Conservation (phyloP, 2,888 invertebrate genomes). For the Griposia aprilina region DNA sequence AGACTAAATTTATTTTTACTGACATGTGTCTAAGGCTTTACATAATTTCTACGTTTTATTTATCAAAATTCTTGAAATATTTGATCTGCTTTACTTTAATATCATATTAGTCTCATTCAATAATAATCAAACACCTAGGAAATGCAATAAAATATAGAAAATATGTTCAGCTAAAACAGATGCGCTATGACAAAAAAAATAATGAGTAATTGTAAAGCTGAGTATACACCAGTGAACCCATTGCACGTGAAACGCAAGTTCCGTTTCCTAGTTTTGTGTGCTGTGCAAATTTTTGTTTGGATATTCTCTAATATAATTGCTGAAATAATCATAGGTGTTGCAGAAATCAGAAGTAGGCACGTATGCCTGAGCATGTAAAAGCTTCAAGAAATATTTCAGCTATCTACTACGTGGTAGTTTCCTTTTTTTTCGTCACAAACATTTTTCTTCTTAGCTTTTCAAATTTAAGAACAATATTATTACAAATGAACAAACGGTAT, state of each 20-base stretch:
- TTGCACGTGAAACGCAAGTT: slow-evolving; percentile 68
- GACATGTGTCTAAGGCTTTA: slow-evolving; percentile 69
- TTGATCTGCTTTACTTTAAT: not conserved
- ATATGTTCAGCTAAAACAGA: slow-evolving; percentile 23
- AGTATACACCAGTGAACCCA: slow-evolving; percentile 52
- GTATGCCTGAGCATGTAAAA: not conserved
- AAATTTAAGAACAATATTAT: not conserved
- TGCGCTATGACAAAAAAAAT: slow-evolving; percentile 5
- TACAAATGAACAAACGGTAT: not conserved
- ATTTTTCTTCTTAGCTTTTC: not conserved
- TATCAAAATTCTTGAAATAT: not conserved
- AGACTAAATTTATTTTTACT: slow-evolving; percentile 76
- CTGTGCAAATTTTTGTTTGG: slow-evolving; percentile 67
- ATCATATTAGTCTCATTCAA: not conserved
- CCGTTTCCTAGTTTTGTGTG: slow-evolving; percentile 79
- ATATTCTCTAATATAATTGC: slow-evolving; percentile 18
- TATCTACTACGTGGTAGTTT: not conserved
- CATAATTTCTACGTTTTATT: slow-evolving; percentile 1
- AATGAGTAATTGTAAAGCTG: slow-evolving; percentile 50
- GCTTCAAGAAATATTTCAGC: not conserved
- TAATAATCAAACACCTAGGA: not conserved
- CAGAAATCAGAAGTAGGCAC: not conserved
- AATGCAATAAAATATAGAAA: slow-evolving; percentile 14
- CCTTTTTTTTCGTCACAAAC: not conserved
- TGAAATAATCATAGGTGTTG: not conserved